Evolutionary conservation across 2,797 vertebrate genomes (phyloP).

Genomic region (Cirrhinus molitorella): DNA sequence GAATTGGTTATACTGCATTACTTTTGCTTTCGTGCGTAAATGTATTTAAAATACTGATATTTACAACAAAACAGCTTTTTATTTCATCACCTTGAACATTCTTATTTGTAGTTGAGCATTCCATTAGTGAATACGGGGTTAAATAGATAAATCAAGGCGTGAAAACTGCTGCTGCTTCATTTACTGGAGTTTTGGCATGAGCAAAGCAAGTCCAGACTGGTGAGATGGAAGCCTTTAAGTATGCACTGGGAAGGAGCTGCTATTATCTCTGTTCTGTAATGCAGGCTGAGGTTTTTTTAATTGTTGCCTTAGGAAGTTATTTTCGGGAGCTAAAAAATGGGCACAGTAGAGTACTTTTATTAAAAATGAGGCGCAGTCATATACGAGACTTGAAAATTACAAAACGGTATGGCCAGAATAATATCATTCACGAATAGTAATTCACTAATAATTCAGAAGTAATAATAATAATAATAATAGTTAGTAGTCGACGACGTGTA

Average conservation of each 20-base stretch:
- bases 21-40: neutral
- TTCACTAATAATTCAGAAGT: neutral
- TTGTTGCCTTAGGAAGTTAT: neutral
- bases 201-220: slow-evolving; percentile 59
- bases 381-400: neutral
- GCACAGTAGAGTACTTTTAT: neutral
- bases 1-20: neutral
- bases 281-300: slow-evolving; percentile 28
- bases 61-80: neutral
- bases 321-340: neutral
- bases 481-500: no score
- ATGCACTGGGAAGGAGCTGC: slow-evolving; percentile 38
- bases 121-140: neutral
- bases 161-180: neutral
- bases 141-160: neutral
- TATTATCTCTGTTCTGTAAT: slow-evolving; percentile 47
- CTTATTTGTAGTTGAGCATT: neutral
- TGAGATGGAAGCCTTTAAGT: slow-evolving; percentile 53
- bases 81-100: neutral
- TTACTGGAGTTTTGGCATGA: slow-evolving; percentile 35
- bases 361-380: neutral
- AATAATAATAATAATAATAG: neutral
- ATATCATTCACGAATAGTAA: neutral
- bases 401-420: neutral
- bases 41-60: neutral